Conservation (phyloP, 2,797 vertebrate species). For the Distichodus sexfasciatus region DNA sequence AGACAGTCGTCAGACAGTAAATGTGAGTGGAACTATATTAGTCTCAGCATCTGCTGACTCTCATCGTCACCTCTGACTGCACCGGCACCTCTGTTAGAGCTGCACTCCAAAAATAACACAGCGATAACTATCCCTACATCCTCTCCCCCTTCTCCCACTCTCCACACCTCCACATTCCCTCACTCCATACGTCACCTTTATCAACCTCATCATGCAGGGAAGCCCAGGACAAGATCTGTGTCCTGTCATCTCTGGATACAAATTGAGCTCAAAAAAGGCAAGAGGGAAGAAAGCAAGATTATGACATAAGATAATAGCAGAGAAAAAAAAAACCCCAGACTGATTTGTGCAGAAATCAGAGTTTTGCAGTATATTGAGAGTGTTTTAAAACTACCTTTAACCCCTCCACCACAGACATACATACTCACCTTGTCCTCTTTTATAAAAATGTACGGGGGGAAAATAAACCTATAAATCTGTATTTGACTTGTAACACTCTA, state of each 20-base stretch:
- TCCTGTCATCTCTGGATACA: slow-evolving; percentile 15
- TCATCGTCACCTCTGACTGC: slow-evolving; percentile 31
- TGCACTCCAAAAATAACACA: slow-evolving; percentile 48
- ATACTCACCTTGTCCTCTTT: too few relatives aligned
- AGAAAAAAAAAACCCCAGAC: too few relatives aligned
- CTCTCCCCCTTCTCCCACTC: slow-evolving; percentile 7
- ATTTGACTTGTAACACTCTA: too few relatives aligned
- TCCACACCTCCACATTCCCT: slow-evolving; percentile 42
- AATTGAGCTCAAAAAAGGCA: slow-evolving; percentile 10
- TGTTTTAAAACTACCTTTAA: too few relatives aligned
- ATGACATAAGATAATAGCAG: too few relatives aligned
- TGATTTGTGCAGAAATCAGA: too few relatives aligned
- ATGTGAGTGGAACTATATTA: slow-evolving; percentile 37
- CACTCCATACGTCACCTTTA: slow-evolving; percentile 10
- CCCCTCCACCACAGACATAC: too few relatives aligned
- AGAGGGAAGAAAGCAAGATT: slow-evolving; percentile 19
- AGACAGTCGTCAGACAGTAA: slow-evolving; percentile 15
- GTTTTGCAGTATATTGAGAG: too few relatives aligned
- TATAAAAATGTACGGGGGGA: too few relatives aligned
- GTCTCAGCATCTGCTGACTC: slow-evolving; percentile 37
- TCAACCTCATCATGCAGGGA: slow-evolving; percentile 27
- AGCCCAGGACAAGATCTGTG: neutral
- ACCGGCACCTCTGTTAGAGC: slow-evolving; percentile 46
- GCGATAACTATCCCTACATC: slow-evolving; percentile 19
- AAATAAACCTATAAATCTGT: too few relatives aligned